A percentile compares a stretch with the other conserved stretches of the same genome.
Evolutionary conservation across 2,113 vertebrate species (phyloP).

Genomic region (Illadopsis cleaveri): DNA sequence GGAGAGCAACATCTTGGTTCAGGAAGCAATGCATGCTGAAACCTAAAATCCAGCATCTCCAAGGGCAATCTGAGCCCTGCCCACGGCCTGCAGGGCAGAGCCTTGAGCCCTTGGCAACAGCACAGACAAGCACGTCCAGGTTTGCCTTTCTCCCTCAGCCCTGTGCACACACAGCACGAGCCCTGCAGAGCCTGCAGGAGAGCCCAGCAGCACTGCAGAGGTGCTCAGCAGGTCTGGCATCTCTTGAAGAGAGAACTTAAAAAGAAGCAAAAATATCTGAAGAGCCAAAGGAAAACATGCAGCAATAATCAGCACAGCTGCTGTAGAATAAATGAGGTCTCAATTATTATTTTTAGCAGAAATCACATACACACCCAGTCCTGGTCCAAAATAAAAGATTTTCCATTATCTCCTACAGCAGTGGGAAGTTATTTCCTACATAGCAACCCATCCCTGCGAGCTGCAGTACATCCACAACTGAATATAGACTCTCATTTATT

Average conservation of each 20-base stretch:
- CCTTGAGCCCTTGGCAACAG: not conserved
- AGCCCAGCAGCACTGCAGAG: not conserved
- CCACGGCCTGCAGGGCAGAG: not conserved
- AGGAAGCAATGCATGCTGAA: not conserved
- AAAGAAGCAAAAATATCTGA: not conserved
- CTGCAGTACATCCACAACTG: not conserved
- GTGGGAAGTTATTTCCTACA: not conserved
- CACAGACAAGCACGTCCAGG: accelerated
- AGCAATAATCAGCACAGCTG: not conserved
- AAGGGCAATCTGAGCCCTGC: not conserved
- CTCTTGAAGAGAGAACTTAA: not conserved
- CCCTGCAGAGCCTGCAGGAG: not conserved
- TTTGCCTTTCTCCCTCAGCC: not conserved
- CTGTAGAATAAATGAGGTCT: not conserved
- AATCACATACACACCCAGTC: not conserved
- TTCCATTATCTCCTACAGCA: not conserved
- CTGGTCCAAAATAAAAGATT: not conserved
- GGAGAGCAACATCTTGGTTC: not conserved
- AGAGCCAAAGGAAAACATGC: not conserved
- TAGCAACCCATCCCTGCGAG: not conserved
- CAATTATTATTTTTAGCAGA: not conserved
- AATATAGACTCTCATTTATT: not conserved
- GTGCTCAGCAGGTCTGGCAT: not conserved
- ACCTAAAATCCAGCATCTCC: not conserved
- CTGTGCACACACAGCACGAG: not conserved